Evolutionary conservation across 1,140 invertebrate species (phyloP), one percentile per base, ranked within the genome.

Genomic region (Brachionus manjavacas): DNA sequence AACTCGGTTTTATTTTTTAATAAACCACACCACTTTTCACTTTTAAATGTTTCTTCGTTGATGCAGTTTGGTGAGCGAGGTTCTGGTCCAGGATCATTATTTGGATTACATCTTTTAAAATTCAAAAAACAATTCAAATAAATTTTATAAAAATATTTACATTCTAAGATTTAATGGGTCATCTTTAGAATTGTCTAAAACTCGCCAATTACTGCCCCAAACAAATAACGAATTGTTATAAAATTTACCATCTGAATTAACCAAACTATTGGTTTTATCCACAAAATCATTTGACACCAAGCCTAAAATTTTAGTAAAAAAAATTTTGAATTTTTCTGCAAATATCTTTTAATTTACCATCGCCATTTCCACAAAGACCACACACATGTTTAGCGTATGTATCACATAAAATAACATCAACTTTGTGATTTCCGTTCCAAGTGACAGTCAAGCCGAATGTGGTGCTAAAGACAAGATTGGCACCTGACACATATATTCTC

Each of bases 171-270:
- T 20, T 20, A 23, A 23, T 20, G 20, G 25, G 9, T 25, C 4
- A n/a, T 76, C 41, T 1, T 31, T 46, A 12, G 41, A 28, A 49
- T 46, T 14, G 14, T 76, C 72, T 52, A 49, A 49, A 25, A 81
- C 79, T 81, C 79, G 39, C 79, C 79, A 81, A 35, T 35, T 35
- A 46, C 52, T 81, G 0, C 52, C 79, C 79, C 79, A 81, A 31
- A 39, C 43, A 35, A 64, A 81, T 23, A n/a, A 64, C 12, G n/a
- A 23, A 23, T 52, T 81, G 41, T 49, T 25, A 68, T 81, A 81
- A 16, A 31, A 8, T 11, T 1, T 64, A 11, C 39, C 41, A 20
- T 64, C 28, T 3, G 35, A 31, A n/a, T 41, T 9, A 9, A 64
- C 6, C 3, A 35, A 81, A 2, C 8, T 68, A 81, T 81, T 81